These are phyloP conservation scores for Channa maculata DNA, from an alignment of 2,113 vertebrate genomes.

Conservation along the genomic window DNA sequence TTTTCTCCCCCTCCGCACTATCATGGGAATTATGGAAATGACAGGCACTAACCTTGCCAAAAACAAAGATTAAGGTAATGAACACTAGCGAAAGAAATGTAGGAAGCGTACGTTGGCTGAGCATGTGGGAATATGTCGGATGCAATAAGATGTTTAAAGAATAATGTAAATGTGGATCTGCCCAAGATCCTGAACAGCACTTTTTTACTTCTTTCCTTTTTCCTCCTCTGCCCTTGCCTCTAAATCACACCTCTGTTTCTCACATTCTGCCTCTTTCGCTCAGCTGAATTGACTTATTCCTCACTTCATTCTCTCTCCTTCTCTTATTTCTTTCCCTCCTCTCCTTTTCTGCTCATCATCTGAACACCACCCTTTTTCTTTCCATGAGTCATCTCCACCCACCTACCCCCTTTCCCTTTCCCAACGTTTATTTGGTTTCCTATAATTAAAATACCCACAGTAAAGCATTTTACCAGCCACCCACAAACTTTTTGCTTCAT, in stretches of 20 bases:
- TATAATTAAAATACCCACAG: too few species aligned
- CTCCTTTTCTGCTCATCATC: too few species aligned
- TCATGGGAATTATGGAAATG: conserved; percentile 59
- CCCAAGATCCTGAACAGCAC: background rate
- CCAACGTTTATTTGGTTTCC: background rate
- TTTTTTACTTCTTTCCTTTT: background rate
- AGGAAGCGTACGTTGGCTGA: background rate
- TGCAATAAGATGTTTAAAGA: conserved; percentile 1
- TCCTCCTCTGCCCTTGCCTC: background rate
- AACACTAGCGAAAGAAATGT: conserved; percentile 8
- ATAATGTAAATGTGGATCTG: too few species aligned
- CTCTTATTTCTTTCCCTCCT: too few species aligned
- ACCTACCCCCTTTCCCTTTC: too few species aligned
- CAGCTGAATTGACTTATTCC: background rate
- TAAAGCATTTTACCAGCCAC: too few species aligned
- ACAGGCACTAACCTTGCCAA: background rate
- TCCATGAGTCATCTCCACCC: background rate
- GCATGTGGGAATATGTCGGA: background rate
- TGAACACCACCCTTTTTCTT: too few species aligned
- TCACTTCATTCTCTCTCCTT: background rate
- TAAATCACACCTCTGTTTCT: background rate
- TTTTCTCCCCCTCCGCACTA: conserved; percentile 9
- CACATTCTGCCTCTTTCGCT: background rate
- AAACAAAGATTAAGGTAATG: conserved; percentile 38
- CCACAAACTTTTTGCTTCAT: too few species aligned